These are phyloP conservation scores for Hemaris fuciformis DNA, from an alignment of 2,888 invertebrate species.

Conservation along the genomic window DNA sequence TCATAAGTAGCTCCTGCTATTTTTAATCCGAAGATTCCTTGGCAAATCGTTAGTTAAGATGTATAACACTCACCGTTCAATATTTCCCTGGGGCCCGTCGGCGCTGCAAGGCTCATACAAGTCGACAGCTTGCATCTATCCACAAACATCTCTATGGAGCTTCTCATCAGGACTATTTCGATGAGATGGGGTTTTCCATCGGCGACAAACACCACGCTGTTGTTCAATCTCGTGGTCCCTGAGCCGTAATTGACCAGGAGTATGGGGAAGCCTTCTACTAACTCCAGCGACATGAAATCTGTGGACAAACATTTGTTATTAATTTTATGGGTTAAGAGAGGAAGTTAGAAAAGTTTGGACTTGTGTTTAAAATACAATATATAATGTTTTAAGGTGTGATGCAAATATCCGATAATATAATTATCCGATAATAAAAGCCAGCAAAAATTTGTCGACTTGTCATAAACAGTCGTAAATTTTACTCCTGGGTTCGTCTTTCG, in stretches of 20 bases:
- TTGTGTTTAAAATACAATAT: too few relatives aligned
- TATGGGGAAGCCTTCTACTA: conserved; percentile 90
- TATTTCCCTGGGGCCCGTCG: conserved; percentile 86
- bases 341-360: neutral
- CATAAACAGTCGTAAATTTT: too few relatives aligned
- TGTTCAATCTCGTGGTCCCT: conserved; percentile 87
- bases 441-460: too few relatives aligned
- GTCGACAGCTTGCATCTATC: conserved; percentile 87
- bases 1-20: too few relatives aligned
- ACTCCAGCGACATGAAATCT: conserved; percentile 95
- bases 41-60: neutral
- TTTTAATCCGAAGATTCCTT: too few relatives aligned
- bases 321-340: neutral
- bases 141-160: conserved; percentile 88
- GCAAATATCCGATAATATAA: too few relatives aligned
- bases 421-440: too few relatives aligned
- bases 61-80: conserved; percentile 80
- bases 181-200: conserved; percentile 94
- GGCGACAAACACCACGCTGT: conserved; percentile 86
- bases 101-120: conserved; percentile 86
- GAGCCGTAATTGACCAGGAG: conserved; percentile 94
- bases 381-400: too few relatives aligned
- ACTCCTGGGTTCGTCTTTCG: too few relatives aligned
- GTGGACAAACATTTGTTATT: conserved; percentile 33
- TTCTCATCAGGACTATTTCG: conserved; percentile 86